Evolutionary conservation across 2,113 vertebrate genomes (phyloP).

Genomic region (Myodes glareolus): DNA sequence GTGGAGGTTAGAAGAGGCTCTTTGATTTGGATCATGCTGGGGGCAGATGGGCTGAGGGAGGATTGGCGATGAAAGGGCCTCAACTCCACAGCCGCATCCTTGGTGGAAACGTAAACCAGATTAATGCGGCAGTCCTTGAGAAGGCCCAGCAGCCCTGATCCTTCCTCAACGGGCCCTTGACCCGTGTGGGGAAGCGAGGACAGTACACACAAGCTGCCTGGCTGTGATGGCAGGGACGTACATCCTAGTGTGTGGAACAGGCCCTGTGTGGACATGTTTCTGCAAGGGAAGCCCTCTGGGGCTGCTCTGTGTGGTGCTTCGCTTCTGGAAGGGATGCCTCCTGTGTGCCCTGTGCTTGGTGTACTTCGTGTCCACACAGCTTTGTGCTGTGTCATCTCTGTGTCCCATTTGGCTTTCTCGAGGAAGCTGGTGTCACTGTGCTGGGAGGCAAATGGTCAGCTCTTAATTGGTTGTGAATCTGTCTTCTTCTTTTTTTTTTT

Average conservation of each 20-base stretch:
- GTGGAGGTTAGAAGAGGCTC: neutral
- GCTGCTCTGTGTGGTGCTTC: constrained; percentile 81
- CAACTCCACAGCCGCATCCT: neutral
- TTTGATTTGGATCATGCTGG: neutral
- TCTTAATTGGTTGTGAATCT: constrained; percentile 30
- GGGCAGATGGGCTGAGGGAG: neutral
- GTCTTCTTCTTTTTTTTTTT: constrained; percentile 56
- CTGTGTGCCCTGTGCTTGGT: constrained; percentile 77
- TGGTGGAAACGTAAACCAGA: neutral
- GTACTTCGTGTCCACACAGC: constrained; percentile 75
- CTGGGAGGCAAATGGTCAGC: constrained; percentile 27
- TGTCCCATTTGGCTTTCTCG: constrained; percentile 54
- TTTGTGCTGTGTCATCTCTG: constrained; percentile 66
- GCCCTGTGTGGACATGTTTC: constrained; percentile 78
- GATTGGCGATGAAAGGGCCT: neutral
- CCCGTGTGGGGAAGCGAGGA: constrained; percentile 64
- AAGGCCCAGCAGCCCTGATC: neutral
- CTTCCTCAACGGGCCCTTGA: constrained; percentile 69
- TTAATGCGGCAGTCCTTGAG: neutral
- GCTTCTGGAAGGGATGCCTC: constrained; percentile 81
- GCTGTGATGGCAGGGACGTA: constrained; percentile 31
- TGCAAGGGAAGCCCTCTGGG: constrained; percentile 77
- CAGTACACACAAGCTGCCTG: constrained; percentile 29
- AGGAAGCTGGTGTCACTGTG: constrained; percentile 53
- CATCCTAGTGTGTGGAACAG: constrained; percentile 86